Evolutionary conservation across 1,140 invertebrate genomes (phyloP), one percentile per base, ranked within the genome.

Genomic region (Euborellia annulipes): DNA sequence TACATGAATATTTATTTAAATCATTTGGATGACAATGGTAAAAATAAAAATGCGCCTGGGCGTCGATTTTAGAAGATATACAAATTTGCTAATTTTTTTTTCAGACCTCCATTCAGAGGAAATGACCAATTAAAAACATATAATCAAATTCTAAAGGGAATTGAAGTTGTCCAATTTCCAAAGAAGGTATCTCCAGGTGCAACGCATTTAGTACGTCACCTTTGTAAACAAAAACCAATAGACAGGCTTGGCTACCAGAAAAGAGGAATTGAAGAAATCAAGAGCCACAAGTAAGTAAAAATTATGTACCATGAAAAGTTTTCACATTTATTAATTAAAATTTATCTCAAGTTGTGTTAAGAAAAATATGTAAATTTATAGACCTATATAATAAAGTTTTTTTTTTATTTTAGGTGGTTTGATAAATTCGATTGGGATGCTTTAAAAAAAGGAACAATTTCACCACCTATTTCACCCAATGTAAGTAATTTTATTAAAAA

Each of bases 81-180:
- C n/a, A n/a, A n/a, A n/a, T n/a, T n/a, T n/a, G n/a, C n/a, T n/a
- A 20, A 14, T 21, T 23, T 14, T 17, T 21, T 6, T 45, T 50
- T 18, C 37, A 92, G 85, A 54, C 92, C 94, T 7, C 95, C 94
- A 0, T 98, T 97, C 64, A 77, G 85, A 36, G 88, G 82, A 1
- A 78, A 77, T 2, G 85, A 88, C 59, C 90, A 95, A 53, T 91
- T 98, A 80, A 90, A 89, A 57, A 98, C 92, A 0, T 98, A 98
- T 62, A 96, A 95, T 55, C 77, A 89, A 39, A 98, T 98, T 51
- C 57, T 80, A 23, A 79, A 77, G 58, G 78, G 78, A 3, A 76
- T 81, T 36, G 78, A 82, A 51, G 70, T 71, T 22, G 64, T 71
- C 37, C 72, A 75, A 50, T 74, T 75, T 57, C 69, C 71, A 8